Evolutionary conservation across 2,797 vertebrate species (phyloP).

Genomic region (Sebastes alutus): DNA sequence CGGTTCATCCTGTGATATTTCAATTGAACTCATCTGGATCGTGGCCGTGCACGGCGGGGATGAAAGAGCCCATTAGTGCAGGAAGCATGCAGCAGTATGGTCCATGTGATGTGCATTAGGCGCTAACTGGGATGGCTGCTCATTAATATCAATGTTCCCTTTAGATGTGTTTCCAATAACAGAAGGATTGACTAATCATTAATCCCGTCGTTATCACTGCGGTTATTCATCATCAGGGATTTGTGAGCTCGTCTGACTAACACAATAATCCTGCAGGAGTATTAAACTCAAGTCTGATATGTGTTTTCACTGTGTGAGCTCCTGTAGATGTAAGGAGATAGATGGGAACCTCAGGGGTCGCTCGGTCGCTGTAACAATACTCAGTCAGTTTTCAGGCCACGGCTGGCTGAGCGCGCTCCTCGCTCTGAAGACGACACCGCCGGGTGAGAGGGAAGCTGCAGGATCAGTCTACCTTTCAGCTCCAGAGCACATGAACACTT

Average conservation of each 20-base stretch:
- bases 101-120: constrained; percentile 64
- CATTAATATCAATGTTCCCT: constrained; percentile 65
- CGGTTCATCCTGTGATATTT: constrained; percentile 55
- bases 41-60: constrained; percentile 49
- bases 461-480: not conserved
- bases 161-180: constrained; percentile 61
- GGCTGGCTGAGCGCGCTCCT: constrained; percentile 15
- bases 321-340: not conserved
- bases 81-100: constrained; percentile 47
- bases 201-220: constrained; percentile 23
- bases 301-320: not conserved
- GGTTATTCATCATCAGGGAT: constrained; percentile 35
- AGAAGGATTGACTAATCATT: constrained; percentile 44
- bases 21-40: constrained; percentile 70
- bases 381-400: constrained; percentile 17
- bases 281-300: not conserved
- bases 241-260: constrained; percentile 20
- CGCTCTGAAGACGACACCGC: not conserved
- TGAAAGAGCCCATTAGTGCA: constrained; percentile 59
- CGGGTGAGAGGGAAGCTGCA: constrained; percentile 1
- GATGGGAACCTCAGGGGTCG: not conserved
- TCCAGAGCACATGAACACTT: not conserved
- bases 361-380: not conserved
- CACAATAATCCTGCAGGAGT: not conserved
- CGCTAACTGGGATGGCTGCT: constrained; percentile 47